Evolutionary conservation across 1,140 invertebrate species (phyloP), one percentile per base, ranked within the genome.

Genomic region (Megalopta genalis): DNA sequence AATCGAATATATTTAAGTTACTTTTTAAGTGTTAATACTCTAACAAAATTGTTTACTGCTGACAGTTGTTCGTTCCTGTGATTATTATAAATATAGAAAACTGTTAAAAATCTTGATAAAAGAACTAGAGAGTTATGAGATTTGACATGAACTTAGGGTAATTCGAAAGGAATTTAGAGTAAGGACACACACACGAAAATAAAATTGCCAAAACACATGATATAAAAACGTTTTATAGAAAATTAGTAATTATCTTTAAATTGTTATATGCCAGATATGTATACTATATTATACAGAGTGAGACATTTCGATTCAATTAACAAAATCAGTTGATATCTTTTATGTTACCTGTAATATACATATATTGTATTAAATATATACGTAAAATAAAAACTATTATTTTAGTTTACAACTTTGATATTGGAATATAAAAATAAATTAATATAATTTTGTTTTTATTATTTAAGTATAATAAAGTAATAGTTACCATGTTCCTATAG

Each of bases 181-280:
- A 81, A 68, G 57, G 67, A 68, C 57, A 77, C 69, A 77, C 69
- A 80, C 54, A 77, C 60, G 69, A 49, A 72, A 72, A 57, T 65
- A 46, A 77, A 70, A 77, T 64, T 81, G 69, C 37, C 37, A 85
- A 85, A 85, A 71, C 52, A 63, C 49, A 72, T 85, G 66, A 81
- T 60, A 73, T 27, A 46, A 73, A 66, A 46, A 23, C 21, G n/a
- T 75, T 81, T 60, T 76, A 73, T 46, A 62, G 25, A 73, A 73
- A 63, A 72, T 66, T 81, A 59, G 6, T 77, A 52, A 54, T 54
- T 76, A 59, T 81, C 21, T 49, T n/a, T 23, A 23, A 39, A 66
- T 69, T 84, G 23, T 84, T 62, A 67, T 49, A 63, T 80, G 67
- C 67, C 68, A 14, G 52, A 77, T 62, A 75, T 80, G 77, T 73